Evolutionary conservation across 92 coral and sea anemone species (phyloP).

Genomic region (Blastomussa wellsi): DNA sequence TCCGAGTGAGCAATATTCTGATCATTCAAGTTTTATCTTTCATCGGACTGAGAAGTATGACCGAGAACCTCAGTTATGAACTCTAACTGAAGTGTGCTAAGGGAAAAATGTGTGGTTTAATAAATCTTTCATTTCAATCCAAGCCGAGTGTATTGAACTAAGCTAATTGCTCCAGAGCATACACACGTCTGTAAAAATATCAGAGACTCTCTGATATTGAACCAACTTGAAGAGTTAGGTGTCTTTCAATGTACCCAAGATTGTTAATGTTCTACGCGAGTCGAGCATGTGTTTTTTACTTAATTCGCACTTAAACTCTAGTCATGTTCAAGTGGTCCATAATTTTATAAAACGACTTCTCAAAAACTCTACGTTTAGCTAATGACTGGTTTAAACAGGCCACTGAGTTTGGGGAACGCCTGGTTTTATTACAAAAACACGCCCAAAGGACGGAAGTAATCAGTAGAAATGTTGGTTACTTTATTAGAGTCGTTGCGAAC

Average conservation of each 20-base stretch:
- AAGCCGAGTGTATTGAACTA: not conserved
- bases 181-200: constrained; percentile 7
- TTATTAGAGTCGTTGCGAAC: not conserved
- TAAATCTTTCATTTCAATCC: not conserved
- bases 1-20: not conserved
- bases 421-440: not conserved
- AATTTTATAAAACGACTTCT: not conserved
- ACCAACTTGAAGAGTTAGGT: too few relatives aligned
- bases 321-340: constrained; percentile 3
- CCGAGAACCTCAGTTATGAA: not conserved
- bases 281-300: not conserved
- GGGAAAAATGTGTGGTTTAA: not conserved
- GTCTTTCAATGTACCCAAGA: not conserved
- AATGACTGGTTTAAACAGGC: not conserved
- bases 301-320: not conserved
- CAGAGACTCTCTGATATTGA: too few relatives aligned
- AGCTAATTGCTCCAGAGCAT: constrained; percentile 11
- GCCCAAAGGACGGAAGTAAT: constrained; percentile 11
- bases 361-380: not conserved
- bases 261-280: not conserved
- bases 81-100: too few relatives aligned
- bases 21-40: not conserved
- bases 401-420: not conserved
- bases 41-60: not conserved
- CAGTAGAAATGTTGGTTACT: not conserved